Conservation (phyloP, 2,113 vertebrate species). For the Ochotona princeps region DNA sequence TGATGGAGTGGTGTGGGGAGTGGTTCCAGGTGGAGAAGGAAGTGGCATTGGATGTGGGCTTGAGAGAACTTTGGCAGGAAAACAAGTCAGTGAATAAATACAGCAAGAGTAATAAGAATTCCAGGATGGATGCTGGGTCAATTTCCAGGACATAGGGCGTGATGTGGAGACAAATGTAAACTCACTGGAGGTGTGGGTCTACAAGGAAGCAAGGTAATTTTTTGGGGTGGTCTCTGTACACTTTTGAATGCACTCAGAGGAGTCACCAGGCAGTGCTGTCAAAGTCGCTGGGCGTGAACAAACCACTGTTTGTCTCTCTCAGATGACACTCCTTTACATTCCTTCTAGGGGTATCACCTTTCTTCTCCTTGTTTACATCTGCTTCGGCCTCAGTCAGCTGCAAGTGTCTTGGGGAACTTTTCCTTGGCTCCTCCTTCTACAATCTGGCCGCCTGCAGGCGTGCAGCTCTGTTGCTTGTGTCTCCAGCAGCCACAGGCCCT, state of each 20-base stretch:
- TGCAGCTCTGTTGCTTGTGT: background rate
- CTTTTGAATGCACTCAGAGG: background rate
- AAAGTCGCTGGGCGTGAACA: rapidly evolving
- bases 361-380: background rate
- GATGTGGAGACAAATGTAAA: background rate
- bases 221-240: background rate
- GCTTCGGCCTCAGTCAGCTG: background rate
- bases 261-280: rapidly evolving
- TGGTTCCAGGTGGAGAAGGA: too few species aligned
- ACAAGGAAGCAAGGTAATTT: background rate
- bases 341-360: rapidly evolving
- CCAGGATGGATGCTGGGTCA: rapidly evolving
- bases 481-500: background rate
- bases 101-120: rapidly evolving
- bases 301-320: background rate
- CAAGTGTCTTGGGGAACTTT: background rate
- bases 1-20: background rate
- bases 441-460: background rate
- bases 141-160: background rate
- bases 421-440: too few species aligned
- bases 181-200: background rate
- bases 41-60: too few species aligned
- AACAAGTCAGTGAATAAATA: too few species aligned
- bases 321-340: background rate
- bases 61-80: background rate